Evolutionary conservation across 2,113 vertebrate species (phyloP), one percentile per base, ranked within the genome.

Genomic region (Psophia crepitans): DNA sequence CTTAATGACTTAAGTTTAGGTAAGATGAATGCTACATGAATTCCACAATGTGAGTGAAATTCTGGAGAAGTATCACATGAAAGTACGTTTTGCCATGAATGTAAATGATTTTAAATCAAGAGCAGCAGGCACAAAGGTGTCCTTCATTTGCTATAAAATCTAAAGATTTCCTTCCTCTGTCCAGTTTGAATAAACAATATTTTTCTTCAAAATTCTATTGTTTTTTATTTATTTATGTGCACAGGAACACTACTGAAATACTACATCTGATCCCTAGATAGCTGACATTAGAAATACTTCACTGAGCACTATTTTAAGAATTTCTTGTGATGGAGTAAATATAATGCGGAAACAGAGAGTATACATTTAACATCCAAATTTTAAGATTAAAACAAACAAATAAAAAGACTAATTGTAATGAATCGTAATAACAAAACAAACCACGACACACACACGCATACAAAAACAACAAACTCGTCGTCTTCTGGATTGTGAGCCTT

Each of bases 151-250:
- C 37, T 63, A 19, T 39, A 61, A 73, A 74, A 51, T 64, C 32
- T 56, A 49, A 26, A 1, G 0, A 28, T 65, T 61, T 3, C 0
- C 0, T 57, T 90, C 28, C 22, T 60, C 28, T 80, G 2, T 51
- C 28, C 27, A 7, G 1, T 58, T 58, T 87, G 11, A 85, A 64
- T 5, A 66, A 70, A 37, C 8, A 43, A 33, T 74, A 84, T 0
- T n/a, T 90, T 83, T 21, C 12, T 64, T 66, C 14, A 51, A 26
- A 9, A 35, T 49, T 64, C 7, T 58, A 3, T 33, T 54, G 0
- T 3, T 60, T 76, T 49, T 44, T 11, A 22, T 37, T 21, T 46
- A 46, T 39, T 63, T 64, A 33, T 54, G 18, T 17, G 17, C 43
- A 41, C 3, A 35, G 18, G 18, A 84, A 12, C 4, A 21, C 6